phyloP scores from a whole-genome alignment of 2,113 vertebrate species.

The Triplophysa tibetana region DNA sequence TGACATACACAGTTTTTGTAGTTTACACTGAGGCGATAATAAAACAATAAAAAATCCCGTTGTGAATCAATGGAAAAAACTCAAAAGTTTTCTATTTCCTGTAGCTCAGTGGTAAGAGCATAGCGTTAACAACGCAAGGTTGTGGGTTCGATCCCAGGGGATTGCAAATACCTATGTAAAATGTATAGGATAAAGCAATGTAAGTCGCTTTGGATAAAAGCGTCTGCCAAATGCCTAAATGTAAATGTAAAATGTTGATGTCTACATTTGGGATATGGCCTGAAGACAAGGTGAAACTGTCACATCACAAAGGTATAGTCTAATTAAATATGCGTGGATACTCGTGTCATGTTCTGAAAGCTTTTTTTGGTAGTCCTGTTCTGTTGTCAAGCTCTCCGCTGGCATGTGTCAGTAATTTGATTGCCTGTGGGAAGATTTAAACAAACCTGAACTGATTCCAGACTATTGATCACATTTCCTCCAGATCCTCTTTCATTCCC shows the following conservation, averaged over 20 bases:
- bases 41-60: no score
- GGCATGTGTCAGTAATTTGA: conserved; percentile 37
- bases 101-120: no score
- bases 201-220: no score
- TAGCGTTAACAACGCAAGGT: no score
- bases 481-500: background rate
- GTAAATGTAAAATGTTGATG: background rate
- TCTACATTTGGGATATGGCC: background rate
- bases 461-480: background rate
- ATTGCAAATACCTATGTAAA: no score
- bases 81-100: no score
- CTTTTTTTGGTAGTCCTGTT: background rate
- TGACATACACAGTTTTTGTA: no score
- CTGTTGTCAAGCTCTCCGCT: background rate
- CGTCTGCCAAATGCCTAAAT: no score
- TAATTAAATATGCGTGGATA: conserved; percentile 59
- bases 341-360: background rate
- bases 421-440: conserved; percentile 19
- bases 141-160: no score
- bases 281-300: background rate
- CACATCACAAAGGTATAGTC: conserved; percentile 61
- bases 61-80: no score
- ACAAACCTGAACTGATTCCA: conserved; percentile 24
- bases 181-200: no score
- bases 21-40: no score